Base-by-base conservation (phyloP, 2,888 invertebrate species). In the Volucella inflata region DNA sequence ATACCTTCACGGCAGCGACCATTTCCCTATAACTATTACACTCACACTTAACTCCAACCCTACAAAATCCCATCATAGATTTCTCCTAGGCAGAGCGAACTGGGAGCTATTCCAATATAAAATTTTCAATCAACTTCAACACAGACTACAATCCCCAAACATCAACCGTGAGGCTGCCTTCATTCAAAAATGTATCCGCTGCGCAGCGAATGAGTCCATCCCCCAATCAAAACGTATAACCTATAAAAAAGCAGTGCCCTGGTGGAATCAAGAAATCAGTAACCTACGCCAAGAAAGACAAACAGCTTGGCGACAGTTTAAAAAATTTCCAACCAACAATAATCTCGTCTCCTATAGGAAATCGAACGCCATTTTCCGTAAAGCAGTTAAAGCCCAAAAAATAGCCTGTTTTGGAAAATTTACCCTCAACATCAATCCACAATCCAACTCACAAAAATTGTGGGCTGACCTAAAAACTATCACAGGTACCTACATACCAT, bases 391-490 rank as follows among this genome's bases (percentile, higher is more conserved):
- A 71, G 30, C 12, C 0, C 40, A 42, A 48, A 50, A 70, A 70
- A 70, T 16, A 30, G 3, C 12, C 0, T 55, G 55, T 38, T 71
- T 57, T 71, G 59, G 59, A 55, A 57, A 59, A 59, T 48, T 57
- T n/a, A 71, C 59, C 16, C 8, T 59, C 38, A 59, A 59, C 16
- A 50, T 71, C 11, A 71, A 48, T 59, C 71, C 57, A 46, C 16
- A 36, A 3, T 59, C 71, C 11, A 48, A n/a, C 12, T 14, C 59
- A 14, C 36, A 46, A 59, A 71, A 59, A 71, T 12, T 36, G 1
- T 71, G 57, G 57, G 48, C 68, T 16, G 65, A 67, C 30, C 51
- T 53, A 17, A 53, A 67, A 67, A 42, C 53, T n/a, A 12, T 53
- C 16, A 67, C 67, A 53, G 53, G 65, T 17, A 65, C 6, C 16